Evolutionary conservation across 2,113 vertebrate species (phyloP), one percentile per base, ranked within the genome.

Genomic region (Tretioscincus oriximinensis): DNA sequence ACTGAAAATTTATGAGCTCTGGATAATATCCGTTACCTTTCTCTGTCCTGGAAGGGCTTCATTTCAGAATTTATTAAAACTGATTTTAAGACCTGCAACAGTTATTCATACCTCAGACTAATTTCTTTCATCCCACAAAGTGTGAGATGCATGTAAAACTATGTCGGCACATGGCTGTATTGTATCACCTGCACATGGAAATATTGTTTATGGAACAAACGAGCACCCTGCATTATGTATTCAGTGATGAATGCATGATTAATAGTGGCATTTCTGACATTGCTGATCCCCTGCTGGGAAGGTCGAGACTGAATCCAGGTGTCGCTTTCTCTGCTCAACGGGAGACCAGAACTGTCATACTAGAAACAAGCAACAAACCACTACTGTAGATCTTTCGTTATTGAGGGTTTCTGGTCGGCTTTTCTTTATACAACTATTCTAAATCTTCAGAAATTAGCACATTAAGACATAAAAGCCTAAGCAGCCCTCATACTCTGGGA

Each of bases 21-120:
- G 77, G 77, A n/a, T 58, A 54, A 54, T 77, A 54, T 67, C 63
- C 31, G 14, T 68, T 77, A 68, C 22, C 28, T 69, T 69, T 35
- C 66, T 22, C 11, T 67, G 45, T 29, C 1, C 26, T 58, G 28
- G 65, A 29, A 78, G 22, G 49, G 68, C 77, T 60, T 28, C 12
- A 9, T 64, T 76, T 76, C 74, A 76, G 24, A 2, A 64, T 60
- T 76, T 24, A 78, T 47, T 77, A 28, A 67, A n/a, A 45, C 21
- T 67, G 64, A 69, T 69, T 68, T 68, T 69, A 58, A 51, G 54
- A 49, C 31, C 47, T 78, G 20, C 49, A 69, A 54, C 47, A 68
- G 28, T 31, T 68, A 41, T 22, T 58, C 29, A 26, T 35, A 8
- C n/a, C 24, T 54, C 41, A 54, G 47, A 68, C 49, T 58, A 31